Conservation (phyloP, 2,797 vertebrate species). For the Okamejei kenojei region DNA sequence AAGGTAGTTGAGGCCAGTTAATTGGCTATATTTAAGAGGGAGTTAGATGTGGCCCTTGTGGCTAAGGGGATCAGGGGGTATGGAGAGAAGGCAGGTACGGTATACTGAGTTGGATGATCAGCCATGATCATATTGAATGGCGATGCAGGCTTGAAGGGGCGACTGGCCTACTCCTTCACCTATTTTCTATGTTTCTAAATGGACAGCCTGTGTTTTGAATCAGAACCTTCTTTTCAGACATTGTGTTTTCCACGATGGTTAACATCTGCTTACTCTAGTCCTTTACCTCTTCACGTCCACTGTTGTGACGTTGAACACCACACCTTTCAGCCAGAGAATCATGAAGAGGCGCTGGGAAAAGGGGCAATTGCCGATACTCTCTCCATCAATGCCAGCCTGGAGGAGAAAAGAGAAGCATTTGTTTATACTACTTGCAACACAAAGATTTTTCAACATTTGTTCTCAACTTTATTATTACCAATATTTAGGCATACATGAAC, state of each 20-base stretch:
- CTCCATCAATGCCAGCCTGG: constrained; percentile 89
- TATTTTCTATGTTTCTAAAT: too few species aligned
- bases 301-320: constrained; percentile 96
- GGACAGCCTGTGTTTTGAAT: too few species aligned
- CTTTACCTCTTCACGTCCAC: constrained; percentile 89
- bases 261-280: constrained; percentile 10
- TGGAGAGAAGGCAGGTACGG: too few species aligned
- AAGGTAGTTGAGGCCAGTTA: too few species aligned
- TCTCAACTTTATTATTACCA: not conserved
- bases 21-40: too few species aligned
- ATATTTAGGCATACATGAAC: not conserved
- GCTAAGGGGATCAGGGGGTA: too few species aligned
- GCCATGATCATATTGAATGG: too few species aligned
- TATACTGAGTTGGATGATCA: too few species aligned
- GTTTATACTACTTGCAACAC: not conserved
- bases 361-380: constrained; percentile 96
- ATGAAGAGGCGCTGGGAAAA: constrained; percentile 98
- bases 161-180: too few species aligned
- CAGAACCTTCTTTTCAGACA: too few species aligned
- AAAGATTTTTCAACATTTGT: not conserved
- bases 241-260: not conserved
- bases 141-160: too few species aligned
- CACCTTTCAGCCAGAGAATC: constrained; percentile 99
- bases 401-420: constrained; percentile 30
- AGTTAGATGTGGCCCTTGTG: too few species aligned